Base-by-base conservation (phyloP, 2,113 vertebrate species). In the Apodemus speciosus region DNA sequence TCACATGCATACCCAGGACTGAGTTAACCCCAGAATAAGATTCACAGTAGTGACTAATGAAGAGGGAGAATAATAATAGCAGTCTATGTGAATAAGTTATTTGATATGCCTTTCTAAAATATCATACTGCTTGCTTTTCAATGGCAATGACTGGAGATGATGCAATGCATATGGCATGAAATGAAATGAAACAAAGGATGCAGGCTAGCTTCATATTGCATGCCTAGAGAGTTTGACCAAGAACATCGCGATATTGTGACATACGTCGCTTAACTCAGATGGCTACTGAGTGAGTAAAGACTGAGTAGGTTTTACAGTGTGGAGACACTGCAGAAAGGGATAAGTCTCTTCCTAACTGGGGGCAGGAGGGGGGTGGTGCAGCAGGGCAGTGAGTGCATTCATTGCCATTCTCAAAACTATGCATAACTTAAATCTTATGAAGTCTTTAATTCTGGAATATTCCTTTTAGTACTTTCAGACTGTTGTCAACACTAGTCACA, bases 331-430 rank as follows among this genome's bases (percentile, higher is more conserved):
- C 11, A 14, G 2, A n/a, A 84, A 60, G 38, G 15, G 15, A 23
- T 27, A 23, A 14, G 21, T 25, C 21, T 4, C 10, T 16, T 49
- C 15, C 38, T 21, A 18, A 16, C 15, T 49, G 9, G 0, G 5
- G 9, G 27, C 9, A 9, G 4, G 49, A 6, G 53, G 23, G 0
- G 2, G 9, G 23, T 0, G 5, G 6, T 30, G 4, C 9, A 75
- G 0, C 4, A 20, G 10, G 1, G 4, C 1, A 72, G 3, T 49
- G 32, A 4, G 40, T 38, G 5, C 25, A 38, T 51, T 77, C 58
- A 46, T 1, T 0, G 25, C 10, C 1, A 7, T 56, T 40, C 35
- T 72, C 35, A 56, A n/a, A 87, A 56, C 30, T 9, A 15, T 30
- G 5, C 5, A 32, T 1, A 11, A 30, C n/a, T 84, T 73, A 25